Evolutionary conservation across 2,113 vertebrate genomes (phyloP), one percentile per base, ranked within the genome.

Genomic region (Sinocyclocheilus maitianheensis): DNA sequence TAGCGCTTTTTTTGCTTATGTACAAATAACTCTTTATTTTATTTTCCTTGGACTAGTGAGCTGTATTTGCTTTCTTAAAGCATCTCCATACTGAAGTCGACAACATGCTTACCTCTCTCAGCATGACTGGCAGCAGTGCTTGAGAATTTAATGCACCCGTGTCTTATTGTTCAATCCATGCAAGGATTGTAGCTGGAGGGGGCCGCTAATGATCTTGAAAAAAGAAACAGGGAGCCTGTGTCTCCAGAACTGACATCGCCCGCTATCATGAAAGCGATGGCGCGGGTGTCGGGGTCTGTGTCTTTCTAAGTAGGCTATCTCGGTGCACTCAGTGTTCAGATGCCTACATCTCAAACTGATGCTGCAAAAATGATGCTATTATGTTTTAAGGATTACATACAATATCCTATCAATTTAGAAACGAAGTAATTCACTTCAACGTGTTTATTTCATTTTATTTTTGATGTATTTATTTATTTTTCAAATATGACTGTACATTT

Each of bases 151-250:
- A 84, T 84, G 81, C 81, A 72, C 67, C 81, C 81, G 81, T 84
- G 81, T 55, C 67, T 84, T 84, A 74, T 84, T 84, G 81, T 84
- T 72, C 81, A 83, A 83, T 83, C 18, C 81, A 83, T 55, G 81
- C 94, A 95, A 95, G 96, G 95, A 96, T 95, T 72, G 95, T 95
- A 95, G 95, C 96, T 94, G 94, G 95, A 95, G 96, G 96, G 94
- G 92, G 91, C 92, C 95, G 93, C 94, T 96, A 96, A 96, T 95
- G 95, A 96, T 94, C 94, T 93, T 90, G 91, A 94, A 93, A 95
- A 93, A 94, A 93, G 94, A 92, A 75, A 46, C 86, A 76, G 26
- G 65, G 34, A 48, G 60, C 18, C 37, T 83, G 58, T 87, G 89
- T 83, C 85, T 84, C 37, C 63, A 86, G 75, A 51, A 63, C 62